Conservation (phyloP, 2,797 vertebrate genomes). For the Coracias cyanogaster region DNA sequence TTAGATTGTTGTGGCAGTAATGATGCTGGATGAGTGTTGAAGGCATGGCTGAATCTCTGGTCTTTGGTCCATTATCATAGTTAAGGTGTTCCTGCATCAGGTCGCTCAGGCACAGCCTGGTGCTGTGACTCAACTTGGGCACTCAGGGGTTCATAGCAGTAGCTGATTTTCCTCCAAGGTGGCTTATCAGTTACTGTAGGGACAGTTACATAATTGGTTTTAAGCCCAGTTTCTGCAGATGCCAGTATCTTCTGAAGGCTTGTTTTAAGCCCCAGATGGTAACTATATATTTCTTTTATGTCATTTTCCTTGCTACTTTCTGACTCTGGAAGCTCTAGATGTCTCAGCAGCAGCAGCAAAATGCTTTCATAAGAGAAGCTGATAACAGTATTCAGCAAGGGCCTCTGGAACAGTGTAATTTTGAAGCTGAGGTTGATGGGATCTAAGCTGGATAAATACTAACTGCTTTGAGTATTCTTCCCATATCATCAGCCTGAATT, state of each 20-base stretch:
- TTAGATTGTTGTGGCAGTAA: not conserved
- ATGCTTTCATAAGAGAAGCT: not conserved
- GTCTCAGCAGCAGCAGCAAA: not conserved
- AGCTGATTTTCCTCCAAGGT: not conserved
- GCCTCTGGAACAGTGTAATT: not conserved
- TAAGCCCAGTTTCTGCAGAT: not conserved
- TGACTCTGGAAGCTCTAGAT: not conserved
- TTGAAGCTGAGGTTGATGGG: not conserved
- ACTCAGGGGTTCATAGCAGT: not conserved
- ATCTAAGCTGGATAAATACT: not conserved
- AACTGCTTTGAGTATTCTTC: not conserved
- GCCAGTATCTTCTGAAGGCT: not conserved
- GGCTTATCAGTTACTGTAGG: not conserved
- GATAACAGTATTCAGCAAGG: not conserved
- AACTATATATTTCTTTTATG: not conserved
- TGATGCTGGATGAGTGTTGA: not conserved
- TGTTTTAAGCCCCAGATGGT: not conserved
- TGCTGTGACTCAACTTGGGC: not conserved
- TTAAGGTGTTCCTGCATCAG: not conserved
- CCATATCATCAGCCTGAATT: not conserved
- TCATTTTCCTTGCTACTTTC: not conserved
- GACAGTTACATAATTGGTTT: not conserved
- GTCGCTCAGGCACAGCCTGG: not conserved
- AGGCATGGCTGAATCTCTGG: not conserved
- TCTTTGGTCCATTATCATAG: not conserved